A percentile compares a stretch with the other conserved stretches of the same genome.
Evolutionary conservation across 2,888 invertebrate species (phyloP).

Genomic region (Drosophila silvestris): DNA sequence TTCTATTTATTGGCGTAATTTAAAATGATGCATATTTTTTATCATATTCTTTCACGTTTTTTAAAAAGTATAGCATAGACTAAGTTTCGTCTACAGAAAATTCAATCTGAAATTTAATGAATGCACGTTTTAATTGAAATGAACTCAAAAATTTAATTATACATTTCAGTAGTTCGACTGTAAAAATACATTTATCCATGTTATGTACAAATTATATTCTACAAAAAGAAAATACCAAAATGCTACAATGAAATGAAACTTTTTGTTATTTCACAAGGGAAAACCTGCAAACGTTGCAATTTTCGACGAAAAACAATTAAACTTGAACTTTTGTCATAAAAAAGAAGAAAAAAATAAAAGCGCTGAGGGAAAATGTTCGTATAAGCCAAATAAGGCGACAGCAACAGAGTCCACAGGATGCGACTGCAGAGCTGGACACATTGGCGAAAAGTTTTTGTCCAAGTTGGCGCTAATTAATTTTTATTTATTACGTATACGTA

Average conservation of each 20-base stretch:
- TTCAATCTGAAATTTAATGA: not conserved
- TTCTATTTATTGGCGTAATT: not conserved
- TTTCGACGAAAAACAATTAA: constrained; percentile 72
- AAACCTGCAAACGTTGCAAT: constrained; percentile 67
- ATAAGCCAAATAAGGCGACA: constrained; percentile 70
- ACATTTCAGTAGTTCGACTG: not conserved
- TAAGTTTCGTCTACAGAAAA: not conserved
- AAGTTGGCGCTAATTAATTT: constrained; percentile 77
- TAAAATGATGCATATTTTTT: not conserved
- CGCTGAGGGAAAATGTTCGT: constrained; percentile 55
- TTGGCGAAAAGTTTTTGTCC: constrained; percentile 42
- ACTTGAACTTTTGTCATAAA: constrained; percentile 78
- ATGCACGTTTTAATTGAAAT: not conserved
- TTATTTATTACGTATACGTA: constrained; percentile 70
- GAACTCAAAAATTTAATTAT: not conserved
- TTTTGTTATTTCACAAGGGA: constrained; percentile 37
- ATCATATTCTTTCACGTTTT: not conserved
- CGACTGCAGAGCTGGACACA: constrained; percentile 37
- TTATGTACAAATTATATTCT: not conserved
- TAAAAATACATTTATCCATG: constrained; percentile 1
- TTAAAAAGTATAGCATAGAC: not conserved
- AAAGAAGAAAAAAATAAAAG: constrained; percentile 46
- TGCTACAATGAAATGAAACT: constrained; percentile 34
- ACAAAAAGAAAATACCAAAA: constrained; percentile 18
- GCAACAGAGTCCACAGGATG: constrained; percentile 14